Conservation (phyloP, 2,113 vertebrate genomes). For the Eolophus roseicapilla region DNA sequence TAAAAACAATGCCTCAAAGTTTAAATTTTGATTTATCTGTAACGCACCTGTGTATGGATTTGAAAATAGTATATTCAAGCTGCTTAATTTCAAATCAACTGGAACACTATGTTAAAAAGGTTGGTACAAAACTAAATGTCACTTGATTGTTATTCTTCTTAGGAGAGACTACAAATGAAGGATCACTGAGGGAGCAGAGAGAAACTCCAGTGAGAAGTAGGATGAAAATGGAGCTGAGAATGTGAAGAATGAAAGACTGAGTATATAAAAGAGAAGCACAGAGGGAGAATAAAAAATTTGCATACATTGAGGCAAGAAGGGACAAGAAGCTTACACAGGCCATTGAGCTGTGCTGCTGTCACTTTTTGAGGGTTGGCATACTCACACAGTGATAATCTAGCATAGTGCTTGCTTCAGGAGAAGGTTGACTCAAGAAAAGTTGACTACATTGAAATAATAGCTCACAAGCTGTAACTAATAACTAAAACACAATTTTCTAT, state of each 20-base stretch:
- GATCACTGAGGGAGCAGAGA: neutral
- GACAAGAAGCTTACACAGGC: neutral
- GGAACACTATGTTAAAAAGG: neutral
- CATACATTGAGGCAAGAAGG: neutral
- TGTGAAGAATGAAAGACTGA: neutral
- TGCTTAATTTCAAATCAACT: neutral
- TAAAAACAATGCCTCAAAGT: neutral
- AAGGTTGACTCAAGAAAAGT: neutral
- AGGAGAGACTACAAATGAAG: neutral
- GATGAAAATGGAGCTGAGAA: neutral
- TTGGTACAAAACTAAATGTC: neutral
- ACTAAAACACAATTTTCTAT: neutral
- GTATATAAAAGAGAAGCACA: neutral
- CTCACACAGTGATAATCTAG: neutral
- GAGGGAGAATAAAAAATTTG: neutral
- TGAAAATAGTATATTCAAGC: neutral
- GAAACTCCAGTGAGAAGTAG: neutral
- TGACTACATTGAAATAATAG: neutral
- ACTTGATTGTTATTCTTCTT: slow-evolving; percentile 15
- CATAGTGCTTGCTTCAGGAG: neutral
- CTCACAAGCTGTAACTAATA: neutral
- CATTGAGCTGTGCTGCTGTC: neutral
- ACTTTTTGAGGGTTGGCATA: neutral
- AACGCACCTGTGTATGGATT: neutral
- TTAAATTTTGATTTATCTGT: neutral